Percentiles rank a stretch among this genome's conserved stretches.
Conservation (phyloP, 2,797 vertebrate species). For the Gobio occitaniae region DNA sequence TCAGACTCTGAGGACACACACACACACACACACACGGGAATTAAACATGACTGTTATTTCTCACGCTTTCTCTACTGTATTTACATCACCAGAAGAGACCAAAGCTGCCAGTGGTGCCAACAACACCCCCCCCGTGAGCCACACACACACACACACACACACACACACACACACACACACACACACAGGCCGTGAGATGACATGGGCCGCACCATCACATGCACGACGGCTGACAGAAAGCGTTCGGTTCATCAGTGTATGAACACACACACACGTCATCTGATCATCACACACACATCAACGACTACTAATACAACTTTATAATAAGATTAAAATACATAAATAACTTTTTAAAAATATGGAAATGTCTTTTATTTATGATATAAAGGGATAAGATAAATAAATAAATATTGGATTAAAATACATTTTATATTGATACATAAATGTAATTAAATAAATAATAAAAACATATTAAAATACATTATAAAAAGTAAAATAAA, state of each 20-base stretch:
- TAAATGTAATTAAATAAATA: too few species aligned
- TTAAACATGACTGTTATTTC: too few species aligned
- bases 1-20: slow-evolving; percentile 77
- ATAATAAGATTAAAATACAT: background rate
- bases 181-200: slow-evolving; percentile 1
- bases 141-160: background rate
- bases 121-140: background rate
- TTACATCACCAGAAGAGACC: background rate
- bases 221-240: background rate
- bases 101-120: background rate
- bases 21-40: background rate
- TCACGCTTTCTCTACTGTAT: background rate
- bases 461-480: too few species aligned
- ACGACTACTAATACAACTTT: too few species aligned
- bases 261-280: too few species aligned
- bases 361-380: too few species aligned
- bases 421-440: background rate
- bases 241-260: too few species aligned
- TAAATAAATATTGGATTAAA: background rate
- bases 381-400: background rate
- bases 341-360: too few species aligned
- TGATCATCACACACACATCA: too few species aligned
- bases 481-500: too few species aligned
- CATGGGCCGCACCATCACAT: background rate
- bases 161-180: too few species aligned